Evolutionary conservation across 2,888 invertebrate species (phyloP).

Genomic region (Dioctria linearis): DNA sequence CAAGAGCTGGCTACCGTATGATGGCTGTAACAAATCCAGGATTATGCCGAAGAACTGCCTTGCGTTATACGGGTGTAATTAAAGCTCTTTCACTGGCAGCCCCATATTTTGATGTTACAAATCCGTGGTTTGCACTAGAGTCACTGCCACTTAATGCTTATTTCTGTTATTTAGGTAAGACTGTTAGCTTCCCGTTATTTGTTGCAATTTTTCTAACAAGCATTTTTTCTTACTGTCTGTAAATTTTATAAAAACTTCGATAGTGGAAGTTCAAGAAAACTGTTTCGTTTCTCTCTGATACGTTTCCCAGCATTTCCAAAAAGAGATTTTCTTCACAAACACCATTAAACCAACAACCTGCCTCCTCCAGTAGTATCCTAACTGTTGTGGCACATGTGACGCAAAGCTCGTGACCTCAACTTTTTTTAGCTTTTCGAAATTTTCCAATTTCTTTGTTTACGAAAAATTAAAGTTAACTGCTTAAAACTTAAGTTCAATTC

Average conservation of each 20-base stretch:
- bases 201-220: slow-evolving; percentile 57
- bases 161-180: slow-evolving; percentile 89
- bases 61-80: slow-evolving; percentile 86
- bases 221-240: slow-evolving; percentile 77
- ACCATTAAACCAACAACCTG: too few relatives aligned
- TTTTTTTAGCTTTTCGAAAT: too few relatives aligned
- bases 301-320: slow-evolving; percentile 91
- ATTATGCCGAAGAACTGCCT: slow-evolving; percentile 89
- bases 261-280: slow-evolving; percentile 89
- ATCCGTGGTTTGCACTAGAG: slow-evolving; percentile 91
- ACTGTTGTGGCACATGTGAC: too few relatives aligned
- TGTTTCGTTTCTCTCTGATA: slow-evolving; percentile 93
- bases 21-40: slow-evolving; percentile 97
- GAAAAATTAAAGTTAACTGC: too few relatives aligned
- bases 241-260: slow-evolving; percentile 91
- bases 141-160: slow-evolving; percentile 93
- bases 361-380: too few relatives aligned
- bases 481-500: too few relatives aligned
- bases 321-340: too few relatives aligned
- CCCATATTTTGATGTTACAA: slow-evolving; percentile 88
- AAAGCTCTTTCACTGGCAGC: slow-evolving; percentile 84
- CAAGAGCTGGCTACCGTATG: slow-evolving; percentile 98
- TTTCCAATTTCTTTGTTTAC: too few relatives aligned
- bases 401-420: too few relatives aligned
- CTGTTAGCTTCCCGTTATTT: neutral